Evolutionary conservation across 2,113 vertebrate genomes (phyloP), one percentile per base, ranked within the genome.

Genomic region (Chloebia gouldiae): DNA sequence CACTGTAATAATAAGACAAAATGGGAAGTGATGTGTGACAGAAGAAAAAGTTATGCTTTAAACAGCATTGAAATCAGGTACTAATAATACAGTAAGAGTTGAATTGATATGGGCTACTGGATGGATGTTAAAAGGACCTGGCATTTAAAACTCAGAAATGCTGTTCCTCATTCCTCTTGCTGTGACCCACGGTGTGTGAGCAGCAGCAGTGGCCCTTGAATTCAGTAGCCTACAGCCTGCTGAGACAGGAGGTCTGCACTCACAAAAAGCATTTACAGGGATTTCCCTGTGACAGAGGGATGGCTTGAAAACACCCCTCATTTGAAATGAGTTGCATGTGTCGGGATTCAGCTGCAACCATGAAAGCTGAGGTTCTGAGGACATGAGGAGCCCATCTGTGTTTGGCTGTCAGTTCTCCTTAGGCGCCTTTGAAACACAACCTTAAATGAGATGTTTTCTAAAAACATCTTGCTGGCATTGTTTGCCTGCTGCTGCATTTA

Each of bases 241-340:
- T 53, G 71, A 31, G 82, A 65, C 42, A 39, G 39, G 30, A 56
- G 72, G 12, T 31, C 83, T 86, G 63, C 35, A 2, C 37, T 73
- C 25, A 24, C 49, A 27, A 25, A 33, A 22, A 31, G 8, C 70
- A 24, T 23, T 51, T 31, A 17, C 0, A 13, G 68, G 85, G 31
- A 59, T 44, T 83, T 81, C 56, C 28, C 44, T 60, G 0, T 6
- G 53, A 15, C 69, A n/a, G 47, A 22, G 33, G 50, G 27, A 25
- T 51, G 69, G 4, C 0, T 81, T 51, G 82, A 54, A 65, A 66
- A 21, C 13, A 2, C 13, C 27, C 13, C 2, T 1, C 28, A 0
- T 15, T 45, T 82, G 17, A 40, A 80, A 59, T 35, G 37, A 60
- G 30, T 1, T 3, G 2, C 27, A 9, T 64, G 37, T 76, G 40